Base-by-base conservation (phyloP, 2,888 invertebrate species). In the Anorthoa munda region DNA sequence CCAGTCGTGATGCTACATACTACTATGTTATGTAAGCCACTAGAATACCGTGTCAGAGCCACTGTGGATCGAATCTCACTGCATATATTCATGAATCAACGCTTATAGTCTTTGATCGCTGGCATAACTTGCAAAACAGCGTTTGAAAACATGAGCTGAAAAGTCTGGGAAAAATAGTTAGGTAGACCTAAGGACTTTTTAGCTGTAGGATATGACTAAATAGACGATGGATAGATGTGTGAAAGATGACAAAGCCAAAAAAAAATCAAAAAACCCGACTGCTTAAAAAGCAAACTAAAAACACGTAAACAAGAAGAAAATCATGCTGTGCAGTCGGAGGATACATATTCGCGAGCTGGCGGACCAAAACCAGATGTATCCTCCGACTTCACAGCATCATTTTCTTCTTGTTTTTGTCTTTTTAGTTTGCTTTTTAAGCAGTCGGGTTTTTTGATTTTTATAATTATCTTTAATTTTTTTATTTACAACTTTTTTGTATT, bases 81-180 rank as follows among this genome's bases (percentile, higher is more conserved):
- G 79, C 56, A 75, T 75, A 75, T 71, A 75, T 78, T 78, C 75
- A 78, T 75, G 79, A 75, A 75, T 72, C 61, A 61, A 15, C 77
- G 79, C 72, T 71, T 75, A 75, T 63, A 78, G 72, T 48, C 75
- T 71, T 71, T 78, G 79, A 71, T 78, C 50, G 61, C 7, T 51
- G 56, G 79, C 63, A 79, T 78, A 71, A 77, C 56, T 58, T 58
- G 55, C 13, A 15, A 23, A 46, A 12, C 23, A 31, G 50, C 58
- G 79, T 63, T 71, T 46, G 45, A 46, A 61, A 75, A 78, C n/a
- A 51, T 2, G 17, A 0, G 2, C 12, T 53, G 3, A 23, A 67
- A 55, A 55, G 23, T 50, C 26, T 12, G 15, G 3, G 15, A 55
- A 65, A 65, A 55, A 45, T 45, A 17, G 9, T 59, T 59, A n/a